phyloP scores from a whole-genome alignment of 2,888 invertebrate species.

The Branchipolynoe longqiensis region DNA sequence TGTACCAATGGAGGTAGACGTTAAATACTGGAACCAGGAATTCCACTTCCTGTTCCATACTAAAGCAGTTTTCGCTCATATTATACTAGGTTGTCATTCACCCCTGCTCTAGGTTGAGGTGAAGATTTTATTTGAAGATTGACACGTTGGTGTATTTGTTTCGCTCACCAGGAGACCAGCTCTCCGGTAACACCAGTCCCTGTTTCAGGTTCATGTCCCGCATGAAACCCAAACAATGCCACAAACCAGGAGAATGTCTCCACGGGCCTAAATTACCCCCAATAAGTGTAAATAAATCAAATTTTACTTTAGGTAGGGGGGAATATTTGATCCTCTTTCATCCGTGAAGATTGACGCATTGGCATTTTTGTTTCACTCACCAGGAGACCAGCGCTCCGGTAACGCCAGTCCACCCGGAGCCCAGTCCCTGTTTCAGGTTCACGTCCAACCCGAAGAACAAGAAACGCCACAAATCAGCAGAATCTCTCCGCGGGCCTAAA shows the following conservation, averaged over 20 bases:
- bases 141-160: background rate
- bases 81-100: too few relatives aligned
- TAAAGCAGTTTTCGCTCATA: too few relatives aligned
- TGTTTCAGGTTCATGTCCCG: slow-evolving; percentile 4
- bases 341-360: too few relatives aligned
- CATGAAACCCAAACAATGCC: background rate
- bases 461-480: slow-evolving; percentile 15
- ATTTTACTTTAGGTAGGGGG: too few relatives aligned
- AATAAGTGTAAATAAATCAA: slow-evolving; percentile 13
- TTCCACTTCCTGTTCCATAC: too few relatives aligned
- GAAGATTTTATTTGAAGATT: too few relatives aligned
- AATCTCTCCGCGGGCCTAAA: slow-evolving; percentile 21
- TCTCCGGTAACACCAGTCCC: slow-evolving; percentile 5
- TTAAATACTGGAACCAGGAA: too few relatives aligned
- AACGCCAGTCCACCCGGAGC: background rate
- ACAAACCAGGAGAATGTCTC: background rate
- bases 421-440: slow-evolving; percentile 24
- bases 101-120: too few relatives aligned
- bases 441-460: background rate
- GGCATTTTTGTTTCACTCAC: background rate
- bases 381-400: slow-evolving; percentile 18
- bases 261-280: slow-evolving; percentile 13
- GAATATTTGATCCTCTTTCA: too few relatives aligned
- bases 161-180: background rate
- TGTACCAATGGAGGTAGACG: too few relatives aligned